These are phyloP conservation scores for Stichodactyla mertensii DNA, from an alignment of 64 coral and sea anemone genomes.

Conservation along the genomic window DNA sequence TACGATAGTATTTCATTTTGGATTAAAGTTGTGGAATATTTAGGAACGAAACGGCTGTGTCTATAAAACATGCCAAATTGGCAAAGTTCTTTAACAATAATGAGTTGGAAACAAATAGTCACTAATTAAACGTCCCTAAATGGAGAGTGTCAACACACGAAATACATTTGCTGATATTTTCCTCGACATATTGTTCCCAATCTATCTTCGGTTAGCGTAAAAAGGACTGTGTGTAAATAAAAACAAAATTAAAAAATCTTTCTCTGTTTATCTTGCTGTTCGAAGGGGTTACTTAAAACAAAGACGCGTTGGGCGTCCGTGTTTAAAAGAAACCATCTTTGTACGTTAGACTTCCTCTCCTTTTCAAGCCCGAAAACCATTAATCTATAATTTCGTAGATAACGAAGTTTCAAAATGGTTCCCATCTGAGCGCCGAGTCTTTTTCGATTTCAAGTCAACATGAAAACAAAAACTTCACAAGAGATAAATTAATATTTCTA, in stretches of 20 bases:
- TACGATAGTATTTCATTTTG: not conserved
- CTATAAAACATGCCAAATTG: not conserved
- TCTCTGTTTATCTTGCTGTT: conserved; percentile 7
- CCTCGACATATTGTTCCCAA: not conserved
- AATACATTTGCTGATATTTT: conserved; percentile 5
- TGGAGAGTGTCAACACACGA: not conserved
- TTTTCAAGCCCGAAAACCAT: not conserved
- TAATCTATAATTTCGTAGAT: not conserved
- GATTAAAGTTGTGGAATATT: not conserved
- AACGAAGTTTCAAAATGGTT: not conserved
- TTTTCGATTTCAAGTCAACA: not conserved
- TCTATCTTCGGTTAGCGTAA: not conserved
- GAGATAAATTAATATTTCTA: not conserved
- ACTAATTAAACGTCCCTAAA: conserved; percentile 13
- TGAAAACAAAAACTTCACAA: not conserved
- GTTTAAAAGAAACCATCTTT: not conserved
- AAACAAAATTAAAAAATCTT: conserved; percentile 20
- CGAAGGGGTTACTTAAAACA: conserved; percentile 19
- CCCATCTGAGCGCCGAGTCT: not conserved
- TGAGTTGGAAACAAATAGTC: not conserved
- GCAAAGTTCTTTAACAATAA: not conserved
- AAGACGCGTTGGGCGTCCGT: not conserved
- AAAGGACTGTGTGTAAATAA: not conserved
- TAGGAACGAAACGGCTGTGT: conserved; percentile 1
- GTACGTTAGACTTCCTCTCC: not conserved